Conservation (phyloP, 2,888 invertebrate species). For the Yponomeuta evonymella region DNA sequence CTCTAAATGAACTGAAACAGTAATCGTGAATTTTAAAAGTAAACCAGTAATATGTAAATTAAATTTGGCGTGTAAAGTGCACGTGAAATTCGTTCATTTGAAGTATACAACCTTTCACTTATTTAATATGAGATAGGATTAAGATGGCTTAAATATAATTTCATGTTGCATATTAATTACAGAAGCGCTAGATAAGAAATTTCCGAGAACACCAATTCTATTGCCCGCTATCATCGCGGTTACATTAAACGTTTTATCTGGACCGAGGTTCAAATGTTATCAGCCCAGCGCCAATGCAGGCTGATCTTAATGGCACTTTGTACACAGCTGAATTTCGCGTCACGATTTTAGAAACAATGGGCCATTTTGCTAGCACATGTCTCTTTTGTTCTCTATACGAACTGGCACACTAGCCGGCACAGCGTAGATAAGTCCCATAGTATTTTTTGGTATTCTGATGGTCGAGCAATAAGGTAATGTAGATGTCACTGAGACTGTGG, state of each 20-base stretch:
- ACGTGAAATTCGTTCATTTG: no score
- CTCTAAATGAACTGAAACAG: no score
- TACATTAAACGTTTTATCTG: constrained; percentile 11
- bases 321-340: constrained; percentile 27
- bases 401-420: neutral
- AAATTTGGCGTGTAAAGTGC: no score
- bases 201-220: neutral
- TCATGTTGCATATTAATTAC: no score
- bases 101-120: no score
- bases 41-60: no score
- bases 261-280: constrained; percentile 25
- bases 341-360: constrained; percentile 37
- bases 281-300: constrained; percentile 18
- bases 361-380: constrained; percentile 17
- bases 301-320: constrained; percentile 23
- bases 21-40: no score
- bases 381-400: constrained; percentile 11
- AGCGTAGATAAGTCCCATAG: neutral
- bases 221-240: constrained; percentile 1
- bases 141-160: no score
- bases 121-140: no score
- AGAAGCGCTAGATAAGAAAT: neutral
- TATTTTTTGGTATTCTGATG: neutral
- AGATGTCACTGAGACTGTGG: neutral
- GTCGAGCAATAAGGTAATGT: neutral